phyloP scores from a whole-genome alignment of 2,888 invertebrate species.

The Eilema depressum region DNA sequence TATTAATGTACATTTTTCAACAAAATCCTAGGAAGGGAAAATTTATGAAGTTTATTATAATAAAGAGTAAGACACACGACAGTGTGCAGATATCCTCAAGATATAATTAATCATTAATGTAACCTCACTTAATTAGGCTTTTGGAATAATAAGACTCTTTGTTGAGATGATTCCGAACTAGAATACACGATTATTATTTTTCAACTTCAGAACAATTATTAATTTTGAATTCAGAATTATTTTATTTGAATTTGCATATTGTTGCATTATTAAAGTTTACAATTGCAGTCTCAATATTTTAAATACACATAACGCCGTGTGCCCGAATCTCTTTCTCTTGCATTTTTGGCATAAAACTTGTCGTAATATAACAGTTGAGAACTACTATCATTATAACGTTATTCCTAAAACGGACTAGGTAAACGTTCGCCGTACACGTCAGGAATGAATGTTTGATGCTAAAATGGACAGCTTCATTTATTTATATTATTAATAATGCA shows the following conservation, averaged over 20 bases:
- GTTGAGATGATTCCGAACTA: neutral
- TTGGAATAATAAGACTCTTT: neutral
- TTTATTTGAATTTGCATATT: neutral
- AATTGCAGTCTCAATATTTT: neutral
- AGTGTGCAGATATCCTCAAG: neutral
- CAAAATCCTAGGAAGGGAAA: constrained; percentile 82
- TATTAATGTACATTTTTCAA: constrained; percentile 72
- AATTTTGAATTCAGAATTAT: neutral
- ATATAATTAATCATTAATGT: neutral
- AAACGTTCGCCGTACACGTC: constrained; percentile 45
- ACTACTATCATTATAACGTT: constrained; percentile 58
- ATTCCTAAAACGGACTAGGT: constrained; percentile 62
- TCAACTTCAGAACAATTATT: neutral
- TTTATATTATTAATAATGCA: constrained; percentile 3
- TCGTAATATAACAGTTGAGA: constrained; percentile 56
- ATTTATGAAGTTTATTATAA: constrained; percentile 34
- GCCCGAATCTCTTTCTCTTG: constrained; percentile 51
- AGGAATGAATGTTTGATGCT: constrained; percentile 44
- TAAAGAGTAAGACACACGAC: constrained; percentile 16
- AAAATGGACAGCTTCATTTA: constrained; percentile 35
- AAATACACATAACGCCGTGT: constrained; percentile 8
- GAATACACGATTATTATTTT: neutral
- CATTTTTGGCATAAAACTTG: constrained; percentile 56
- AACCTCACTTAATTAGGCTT: neutral
- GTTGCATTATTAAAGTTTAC: neutral